Conservation (phyloP, 2,888 invertebrate species). For the Yponomeuta evonymella region DNA sequence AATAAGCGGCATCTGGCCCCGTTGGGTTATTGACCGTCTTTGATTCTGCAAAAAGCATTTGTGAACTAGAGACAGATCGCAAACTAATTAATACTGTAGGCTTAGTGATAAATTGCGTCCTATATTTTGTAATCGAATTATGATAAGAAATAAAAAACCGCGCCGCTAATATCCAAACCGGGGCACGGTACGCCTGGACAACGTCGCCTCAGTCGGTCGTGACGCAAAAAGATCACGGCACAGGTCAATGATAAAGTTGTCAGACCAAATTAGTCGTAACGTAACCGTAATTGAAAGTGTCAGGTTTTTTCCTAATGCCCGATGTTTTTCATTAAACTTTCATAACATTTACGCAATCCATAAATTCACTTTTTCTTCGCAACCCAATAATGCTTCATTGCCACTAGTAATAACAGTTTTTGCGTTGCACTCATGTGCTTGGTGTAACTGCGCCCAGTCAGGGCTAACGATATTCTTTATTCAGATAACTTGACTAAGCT, state of each 20-base stretch:
- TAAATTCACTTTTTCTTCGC: neutral
- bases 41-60: slow-evolving; percentile 22
- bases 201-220: neutral
- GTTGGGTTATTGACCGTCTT: slow-evolving; percentile 18
- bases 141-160: slow-evolving; percentile 10
- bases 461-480: neutral
- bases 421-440: neutral
- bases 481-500: neutral
- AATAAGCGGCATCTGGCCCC: slow-evolving; percentile 25
- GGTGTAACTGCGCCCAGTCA: neutral
- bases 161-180: neutral
- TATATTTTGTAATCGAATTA: slow-evolving; percentile 13
- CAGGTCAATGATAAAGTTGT: slow-evolving; percentile 17
- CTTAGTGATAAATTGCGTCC: slow-evolving; percentile 6
- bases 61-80: neutral
- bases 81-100: neutral
- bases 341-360: slow-evolving; percentile 11
- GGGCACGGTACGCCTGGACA: slow-evolving; percentile 5
- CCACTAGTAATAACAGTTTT: neutral
- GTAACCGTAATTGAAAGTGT: slow-evolving; percentile 16
- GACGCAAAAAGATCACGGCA: slow-evolving; percentile 11
- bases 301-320: slow-evolving; percentile 5
- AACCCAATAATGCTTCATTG: neutral
- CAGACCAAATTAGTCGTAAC: slow-evolving; percentile 12
- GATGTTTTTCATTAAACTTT: slow-evolving; percentile 3